Evolutionary conservation across 2,113 vertebrate species (phyloP).

Genomic region (Eulemur macaco): DNA sequence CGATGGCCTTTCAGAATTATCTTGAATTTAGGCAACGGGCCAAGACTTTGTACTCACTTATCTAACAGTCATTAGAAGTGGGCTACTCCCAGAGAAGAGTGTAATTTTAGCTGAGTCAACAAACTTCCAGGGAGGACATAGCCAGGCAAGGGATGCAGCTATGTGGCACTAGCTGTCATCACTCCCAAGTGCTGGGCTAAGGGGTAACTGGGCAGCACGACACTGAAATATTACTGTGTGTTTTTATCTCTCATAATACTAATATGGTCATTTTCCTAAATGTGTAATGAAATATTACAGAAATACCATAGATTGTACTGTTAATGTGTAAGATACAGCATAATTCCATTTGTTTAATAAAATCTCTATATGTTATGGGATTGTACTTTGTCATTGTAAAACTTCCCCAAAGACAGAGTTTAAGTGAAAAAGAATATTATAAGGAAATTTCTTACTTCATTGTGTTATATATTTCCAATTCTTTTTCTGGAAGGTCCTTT

Average conservation of each 20-base stretch:
- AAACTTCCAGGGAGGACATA: neutral
- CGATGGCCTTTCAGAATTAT: neutral
- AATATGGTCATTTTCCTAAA: neutral
- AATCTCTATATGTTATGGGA: neutral
- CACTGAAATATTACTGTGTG: neutral
- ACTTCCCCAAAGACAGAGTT: neutral
- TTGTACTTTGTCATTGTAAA: neutral
- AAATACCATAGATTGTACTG: neutral
- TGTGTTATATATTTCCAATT: slow-evolving; percentile 87
- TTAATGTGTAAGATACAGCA: neutral
- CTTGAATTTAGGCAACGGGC: neutral
- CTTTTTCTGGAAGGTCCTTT: slow-evolving; percentile 91
- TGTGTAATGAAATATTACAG: neutral
- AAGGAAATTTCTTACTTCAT: slow-evolving; percentile 87
- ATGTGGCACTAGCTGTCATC: neutral
- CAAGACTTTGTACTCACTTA: neutral
- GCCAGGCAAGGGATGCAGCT: neutral
- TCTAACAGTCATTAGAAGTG: neutral
- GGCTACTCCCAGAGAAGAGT: neutral
- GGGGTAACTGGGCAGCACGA: neutral
- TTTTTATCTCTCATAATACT: neutral
- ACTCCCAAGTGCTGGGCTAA: neutral
- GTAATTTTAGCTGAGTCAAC: neutral
- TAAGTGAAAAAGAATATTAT: slow-evolving; percentile 8
- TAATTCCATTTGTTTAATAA: neutral